Evolutionary conservation across 2,888 invertebrate species (phyloP).

Genomic region (Deilephila elpenor): DNA sequence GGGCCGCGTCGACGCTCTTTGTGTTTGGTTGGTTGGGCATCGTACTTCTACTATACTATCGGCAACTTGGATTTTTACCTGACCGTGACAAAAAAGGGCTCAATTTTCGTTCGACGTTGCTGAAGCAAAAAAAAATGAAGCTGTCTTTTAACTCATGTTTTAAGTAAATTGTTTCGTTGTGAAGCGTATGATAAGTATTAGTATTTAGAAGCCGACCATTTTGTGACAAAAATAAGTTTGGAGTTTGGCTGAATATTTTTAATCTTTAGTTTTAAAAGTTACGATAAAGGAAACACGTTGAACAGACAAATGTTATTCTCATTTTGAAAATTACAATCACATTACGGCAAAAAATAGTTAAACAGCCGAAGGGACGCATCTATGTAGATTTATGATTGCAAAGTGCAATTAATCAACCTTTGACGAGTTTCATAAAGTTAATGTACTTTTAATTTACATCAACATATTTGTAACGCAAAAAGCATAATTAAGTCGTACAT

Average conservation of each 20-base stretch:
- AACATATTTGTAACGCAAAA: background rate
- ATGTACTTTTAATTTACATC: conserved; percentile 10
- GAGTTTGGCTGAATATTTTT: too few species aligned
- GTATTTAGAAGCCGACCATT: too few species aligned
- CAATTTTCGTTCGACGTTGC: background rate
- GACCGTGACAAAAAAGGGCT: background rate
- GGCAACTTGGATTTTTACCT: conserved; percentile 16
- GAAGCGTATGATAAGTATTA: too few species aligned
- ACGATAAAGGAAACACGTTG: too few species aligned
- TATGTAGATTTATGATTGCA: background rate
- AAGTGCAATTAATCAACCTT: background rate
- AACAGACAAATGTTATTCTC: too few species aligned
- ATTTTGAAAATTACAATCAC: too few species aligned
- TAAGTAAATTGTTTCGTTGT: too few species aligned
- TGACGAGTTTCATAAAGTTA: background rate
- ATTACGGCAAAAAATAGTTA: too few species aligned
- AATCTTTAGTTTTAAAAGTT: too few species aligned
- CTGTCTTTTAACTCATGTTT: too few species aligned
- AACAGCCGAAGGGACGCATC: background rate
- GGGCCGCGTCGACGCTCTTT: conserved; percentile 13
- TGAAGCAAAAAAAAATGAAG: background rate
- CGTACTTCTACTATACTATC: too few species aligned
- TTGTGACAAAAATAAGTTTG: too few species aligned
- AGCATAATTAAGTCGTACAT: background rate
- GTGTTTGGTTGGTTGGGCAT: background rate